Evolutionary conservation across 2,797 vertebrate genomes (phyloP), one percentile per base, ranked within the genome.

Genomic region (Pipistrellus pygmaeus): DNA sequence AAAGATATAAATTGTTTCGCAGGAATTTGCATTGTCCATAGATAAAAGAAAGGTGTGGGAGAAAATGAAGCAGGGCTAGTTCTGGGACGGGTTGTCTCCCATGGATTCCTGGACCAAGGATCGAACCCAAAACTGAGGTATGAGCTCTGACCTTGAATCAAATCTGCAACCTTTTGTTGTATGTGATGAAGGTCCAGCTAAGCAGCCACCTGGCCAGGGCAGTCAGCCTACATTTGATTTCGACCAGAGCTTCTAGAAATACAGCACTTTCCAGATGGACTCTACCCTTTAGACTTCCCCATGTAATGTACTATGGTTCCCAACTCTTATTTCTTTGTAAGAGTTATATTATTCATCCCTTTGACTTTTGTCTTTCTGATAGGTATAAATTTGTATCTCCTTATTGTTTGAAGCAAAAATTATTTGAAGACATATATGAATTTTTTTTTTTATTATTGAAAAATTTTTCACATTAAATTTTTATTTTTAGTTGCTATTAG

Each of bases 291-390:
- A 57, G 44, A 69, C 6, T 55, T 0, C 23, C 5, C 17, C 5
- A 0, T 9, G 0, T 18, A 41, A 30, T 13, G 1, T 0, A 66
- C 20, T n/a, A 2, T 14, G 30, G 1, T 13, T 25, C 3, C 14
- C 18, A 46, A 8, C 0, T 72, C 38, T 55, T 72, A 32, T 21
- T 20, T 90, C 25, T 62, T 44, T 48, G 17, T 80, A 53, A 85
- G 1, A 23, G 4, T 27, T 57, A 3, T 18, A 41, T 32, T 75
- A 21, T 25, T 27, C 14, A 64, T 11, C 8, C 76, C 82, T 85
- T 64, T 25, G 1, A 18, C 46, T 17, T 71, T 69, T 75, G 15
- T 27, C 12, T 80, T 91, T 18, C 35, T 90, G 7, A 35, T 76
- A 18, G n/a, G 9, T 41, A 51, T 44, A 88, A 9, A 53, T 87